Percentiles rank a stretch among this genome's conserved stretches.
Evolutionary conservation across 2,113 vertebrate species (phyloP).

Genomic region (Lipophrys pholis): DNA sequence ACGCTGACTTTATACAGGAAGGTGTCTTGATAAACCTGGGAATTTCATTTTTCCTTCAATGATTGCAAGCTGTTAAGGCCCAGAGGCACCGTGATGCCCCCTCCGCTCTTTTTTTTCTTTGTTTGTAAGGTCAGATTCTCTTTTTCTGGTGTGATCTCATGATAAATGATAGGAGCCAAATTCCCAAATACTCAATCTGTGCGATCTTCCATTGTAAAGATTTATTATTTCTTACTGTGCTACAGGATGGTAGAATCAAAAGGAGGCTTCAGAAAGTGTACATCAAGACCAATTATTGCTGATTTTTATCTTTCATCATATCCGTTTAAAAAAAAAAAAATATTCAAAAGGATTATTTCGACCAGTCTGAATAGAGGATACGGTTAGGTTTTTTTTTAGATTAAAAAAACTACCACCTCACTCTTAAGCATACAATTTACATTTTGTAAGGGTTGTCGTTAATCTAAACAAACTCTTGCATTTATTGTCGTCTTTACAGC

Average conservation of each 20-base stretch:
- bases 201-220: not conserved
- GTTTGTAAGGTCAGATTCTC: not conserved
- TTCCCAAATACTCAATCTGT: not conserved
- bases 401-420: not conserved
- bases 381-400: no score
- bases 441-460: not conserved
- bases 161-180: not conserved
- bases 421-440: conserved; percentile 6
- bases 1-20: not conserved
- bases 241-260: not conserved
- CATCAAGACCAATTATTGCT: not conserved
- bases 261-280: not conserved
- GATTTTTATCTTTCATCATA: not conserved
- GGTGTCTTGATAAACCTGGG: not conserved
- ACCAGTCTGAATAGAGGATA: not conserved
- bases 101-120: not conserved
- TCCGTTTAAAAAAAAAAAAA: not conserved
- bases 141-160: not conserved
- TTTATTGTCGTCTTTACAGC: conserved; percentile 36
- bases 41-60: not conserved
- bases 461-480: conserved; percentile 1
- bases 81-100: not conserved
- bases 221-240: not conserved
- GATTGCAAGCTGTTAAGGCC: not conserved
- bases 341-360: not conserved